These are phyloP conservation scores for Nymphalis c-album DNA, from an alignment of 2,888 invertebrate species.

Conservation along the genomic window DNA sequence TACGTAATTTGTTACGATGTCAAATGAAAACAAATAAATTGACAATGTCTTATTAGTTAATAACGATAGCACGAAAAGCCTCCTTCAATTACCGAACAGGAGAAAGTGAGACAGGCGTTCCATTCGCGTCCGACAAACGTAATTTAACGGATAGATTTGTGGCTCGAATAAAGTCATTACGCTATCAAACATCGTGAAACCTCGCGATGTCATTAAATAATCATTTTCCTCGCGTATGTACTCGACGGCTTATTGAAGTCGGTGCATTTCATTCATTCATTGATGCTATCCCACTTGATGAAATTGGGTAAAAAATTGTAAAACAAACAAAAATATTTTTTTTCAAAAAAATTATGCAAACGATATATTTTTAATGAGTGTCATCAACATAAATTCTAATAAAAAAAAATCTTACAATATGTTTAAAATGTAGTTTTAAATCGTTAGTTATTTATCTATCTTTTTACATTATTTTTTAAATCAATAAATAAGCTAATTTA, in stretches of 20 bases:
- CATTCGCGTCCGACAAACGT: constrained; percentile 34
- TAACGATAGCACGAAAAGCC: constrained; percentile 11
- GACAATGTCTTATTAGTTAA: constrained; percentile 10
- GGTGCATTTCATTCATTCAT: constrained; percentile 25
- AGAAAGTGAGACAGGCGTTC: constrained; percentile 35
- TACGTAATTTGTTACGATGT: neutral
- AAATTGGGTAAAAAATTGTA: neutral
- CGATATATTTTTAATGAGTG: too few species aligned
- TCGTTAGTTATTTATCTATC: neutral
- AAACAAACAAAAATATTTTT: neutral
- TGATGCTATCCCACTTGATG: constrained; percentile 11
- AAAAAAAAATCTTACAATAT: too few species aligned
- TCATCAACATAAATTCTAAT: too few species aligned
- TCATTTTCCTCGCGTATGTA: constrained; percentile 37
- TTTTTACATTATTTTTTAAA: neutral
- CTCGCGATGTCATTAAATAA: constrained; percentile 48
- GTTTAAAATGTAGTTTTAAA: too few species aligned
- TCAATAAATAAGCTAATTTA: constrained; percentile 6
- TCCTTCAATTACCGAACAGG: constrained; percentile 17
- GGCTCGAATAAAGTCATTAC: constrained; percentile 46
- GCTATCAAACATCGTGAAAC: constrained; percentile 49
- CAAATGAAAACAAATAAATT: constrained; percentile 9
- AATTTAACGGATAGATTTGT: constrained; percentile 41
- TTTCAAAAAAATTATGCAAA: neutral
- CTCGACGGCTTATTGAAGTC: constrained; percentile 31